Conservation (phyloP, 2,797 vertebrate species). For the Myotis pilosus region DNA sequence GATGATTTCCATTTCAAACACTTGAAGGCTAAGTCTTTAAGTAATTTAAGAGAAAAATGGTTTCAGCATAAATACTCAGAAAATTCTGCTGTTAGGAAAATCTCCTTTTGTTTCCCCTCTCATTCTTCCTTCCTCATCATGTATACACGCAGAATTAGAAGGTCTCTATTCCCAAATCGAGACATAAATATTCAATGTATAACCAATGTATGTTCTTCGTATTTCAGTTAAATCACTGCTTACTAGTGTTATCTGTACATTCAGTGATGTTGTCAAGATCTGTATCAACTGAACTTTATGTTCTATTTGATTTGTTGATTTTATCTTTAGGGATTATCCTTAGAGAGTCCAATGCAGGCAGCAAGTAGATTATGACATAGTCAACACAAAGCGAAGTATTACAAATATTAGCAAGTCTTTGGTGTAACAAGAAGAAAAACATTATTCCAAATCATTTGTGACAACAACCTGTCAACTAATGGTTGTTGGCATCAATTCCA, state of each 20-base stretch:
- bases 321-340: background rate
- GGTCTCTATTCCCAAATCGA: background rate
- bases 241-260: background rate
- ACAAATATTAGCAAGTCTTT: background rate
- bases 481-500: background rate
- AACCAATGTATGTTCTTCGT: background rate
- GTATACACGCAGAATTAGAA: background rate
- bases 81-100: constrained; percentile 25
- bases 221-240: background rate
- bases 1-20: constrained; percentile 9
- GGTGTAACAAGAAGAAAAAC: constrained; percentile 38
- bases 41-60: background rate
- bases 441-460: background rate
- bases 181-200: background rate
- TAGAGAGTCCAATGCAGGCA: background rate
- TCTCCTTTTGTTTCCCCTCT: background rate
- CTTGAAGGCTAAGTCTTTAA: background rate
- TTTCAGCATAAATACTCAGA: background rate
- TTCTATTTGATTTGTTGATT: background rate
- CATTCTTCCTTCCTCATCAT: background rate
- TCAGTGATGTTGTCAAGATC: background rate
- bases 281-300: background rate
- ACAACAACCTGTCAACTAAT: background rate
- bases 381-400: background rate
- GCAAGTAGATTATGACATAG: background rate